Percentiles rank a stretch among this genome's conserved stretches.
Conservation (phyloP, 2,113 vertebrate genomes). For the Promerops cafer region DNA sequence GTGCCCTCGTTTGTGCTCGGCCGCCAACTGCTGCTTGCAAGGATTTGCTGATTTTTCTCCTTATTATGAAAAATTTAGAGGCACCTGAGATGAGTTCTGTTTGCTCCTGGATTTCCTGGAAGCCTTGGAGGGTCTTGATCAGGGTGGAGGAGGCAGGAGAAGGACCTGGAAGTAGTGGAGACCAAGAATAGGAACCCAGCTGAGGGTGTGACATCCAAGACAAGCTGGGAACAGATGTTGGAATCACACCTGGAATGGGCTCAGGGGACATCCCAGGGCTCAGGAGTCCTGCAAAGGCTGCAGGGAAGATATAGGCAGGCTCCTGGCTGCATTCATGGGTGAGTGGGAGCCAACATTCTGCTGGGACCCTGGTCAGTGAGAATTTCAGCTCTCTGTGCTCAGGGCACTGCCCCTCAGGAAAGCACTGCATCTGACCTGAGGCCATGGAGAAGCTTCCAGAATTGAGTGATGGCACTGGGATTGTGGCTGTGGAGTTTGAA, state of each 20-base stretch:
- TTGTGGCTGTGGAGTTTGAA: too few species aligned
- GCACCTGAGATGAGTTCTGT: not conserved
- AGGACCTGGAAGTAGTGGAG: not conserved
- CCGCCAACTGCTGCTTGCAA: not conserved
- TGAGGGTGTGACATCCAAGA: not conserved
- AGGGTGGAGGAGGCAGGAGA: not conserved
- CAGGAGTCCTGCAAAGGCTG: accelerated
- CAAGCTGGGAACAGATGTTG: not conserved
- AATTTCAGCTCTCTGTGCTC: too few species aligned
- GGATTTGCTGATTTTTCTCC: not conserved
- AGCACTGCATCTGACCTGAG: too few species aligned
- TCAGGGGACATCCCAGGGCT: not conserved
- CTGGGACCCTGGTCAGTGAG: too few species aligned
- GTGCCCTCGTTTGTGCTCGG: not conserved
- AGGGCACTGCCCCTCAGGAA: too few species aligned
- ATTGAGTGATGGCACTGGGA: too few species aligned
- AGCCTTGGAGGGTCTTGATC: not conserved
- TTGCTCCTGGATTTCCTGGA: not conserved
- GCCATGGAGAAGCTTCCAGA: too few species aligned
- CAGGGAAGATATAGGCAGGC: not conserved
- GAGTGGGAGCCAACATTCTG: not conserved
- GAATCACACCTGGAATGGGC: not conserved
- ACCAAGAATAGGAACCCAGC: not conserved
- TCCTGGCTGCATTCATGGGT: accelerated
- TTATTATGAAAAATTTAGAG: not conserved